A percentile compares a stretch with the other conserved stretches of the same genome.
These are phyloP conservation scores for Romanomermis culicivorax DNA, from an alignment of 2,888 invertebrate genomes.

Conservation along the genomic window DNA sequence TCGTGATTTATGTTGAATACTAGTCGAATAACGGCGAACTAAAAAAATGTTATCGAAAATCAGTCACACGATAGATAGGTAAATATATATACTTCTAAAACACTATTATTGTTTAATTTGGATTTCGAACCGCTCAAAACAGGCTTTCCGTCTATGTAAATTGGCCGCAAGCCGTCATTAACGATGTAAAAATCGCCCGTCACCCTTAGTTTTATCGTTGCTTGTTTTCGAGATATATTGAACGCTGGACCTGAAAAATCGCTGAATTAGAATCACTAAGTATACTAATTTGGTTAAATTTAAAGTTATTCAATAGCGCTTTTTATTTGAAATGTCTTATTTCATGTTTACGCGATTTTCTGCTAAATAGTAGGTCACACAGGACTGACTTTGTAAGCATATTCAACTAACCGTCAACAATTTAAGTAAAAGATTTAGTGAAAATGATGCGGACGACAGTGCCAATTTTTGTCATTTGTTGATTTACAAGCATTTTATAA, in stretches of 20 bases:
- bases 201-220: slow-evolving; percentile 63
- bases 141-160: slow-evolving; percentile 79
- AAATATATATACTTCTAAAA: slow-evolving; percentile 45
- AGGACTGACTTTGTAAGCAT: too few relatives aligned
- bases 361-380: too few relatives aligned
- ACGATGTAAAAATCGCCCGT: slow-evolving; percentile 81
- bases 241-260: slow-evolving; percentile 53
- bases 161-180: slow-evolving; percentile 78
- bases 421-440: too few relatives aligned
- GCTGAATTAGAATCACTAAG: too few relatives aligned
- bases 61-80: not conserved
- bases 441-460: too few relatives aligned
- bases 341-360: too few relatives aligned
- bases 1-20: slow-evolving; percentile 10
- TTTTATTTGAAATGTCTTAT: too few relatives aligned
- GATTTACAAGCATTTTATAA: too few relatives aligned
- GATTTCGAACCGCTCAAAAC: slow-evolving; percentile 67
- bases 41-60: not conserved
- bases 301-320: too few relatives aligned
- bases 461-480: too few relatives aligned
- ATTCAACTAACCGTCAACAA: too few relatives aligned
- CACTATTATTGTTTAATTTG: slow-evolving; percentile 71
- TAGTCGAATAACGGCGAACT: slow-evolving; percentile 9
- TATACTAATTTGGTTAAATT: too few relatives aligned
- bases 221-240: slow-evolving; percentile 39